A percentile compares a stretch with the other conserved stretches of the same genome.
phyloP scores from a whole-genome alignment of 2,113 vertebrate species.

The Pangasianodon gigas region DNA sequence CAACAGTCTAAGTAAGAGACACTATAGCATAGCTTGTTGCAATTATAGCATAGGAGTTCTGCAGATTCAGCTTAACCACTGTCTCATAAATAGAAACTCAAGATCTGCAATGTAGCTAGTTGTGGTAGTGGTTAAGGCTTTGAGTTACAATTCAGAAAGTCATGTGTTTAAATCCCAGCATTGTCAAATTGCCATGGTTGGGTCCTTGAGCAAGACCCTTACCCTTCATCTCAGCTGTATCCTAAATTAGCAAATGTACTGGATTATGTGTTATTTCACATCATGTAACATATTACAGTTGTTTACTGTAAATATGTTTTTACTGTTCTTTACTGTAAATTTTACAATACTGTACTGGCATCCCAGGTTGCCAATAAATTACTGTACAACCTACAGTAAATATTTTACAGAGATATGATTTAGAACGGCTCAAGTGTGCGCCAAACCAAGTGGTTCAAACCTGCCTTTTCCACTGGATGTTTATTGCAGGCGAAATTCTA shows the following conservation, averaged over 20 bases:
- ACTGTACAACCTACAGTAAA: too few species aligned
- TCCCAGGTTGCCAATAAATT: too few species aligned
- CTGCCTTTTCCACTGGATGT: background rate
- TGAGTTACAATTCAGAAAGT: background rate
- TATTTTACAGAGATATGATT: background rate
- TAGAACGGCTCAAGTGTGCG: background rate
- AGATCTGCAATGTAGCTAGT: background rate
- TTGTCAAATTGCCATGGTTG: background rate
- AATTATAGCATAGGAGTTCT: background rate
- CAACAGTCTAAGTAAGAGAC: background rate
- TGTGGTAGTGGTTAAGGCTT: background rate
- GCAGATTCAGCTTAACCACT: background rate
- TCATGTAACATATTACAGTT: background rate
- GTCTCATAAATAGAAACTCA: background rate
- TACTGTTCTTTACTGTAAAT: background rate
- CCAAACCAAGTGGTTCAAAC: background rate
- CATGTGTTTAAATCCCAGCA: background rate
- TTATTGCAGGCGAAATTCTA: background rate
- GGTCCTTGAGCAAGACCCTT: background rate
- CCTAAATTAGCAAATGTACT: background rate
- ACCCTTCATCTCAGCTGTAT: background rate
- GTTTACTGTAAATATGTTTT: background rate
- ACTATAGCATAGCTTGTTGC: background rate
- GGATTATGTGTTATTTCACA: background rate
- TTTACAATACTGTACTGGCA: background rate